A percentile compares a stretch with the other conserved stretches of the same genome.
phyloP scores from a whole-genome alignment of 2,113 vertebrate genomes.

The Malurus melanocephalus region DNA sequence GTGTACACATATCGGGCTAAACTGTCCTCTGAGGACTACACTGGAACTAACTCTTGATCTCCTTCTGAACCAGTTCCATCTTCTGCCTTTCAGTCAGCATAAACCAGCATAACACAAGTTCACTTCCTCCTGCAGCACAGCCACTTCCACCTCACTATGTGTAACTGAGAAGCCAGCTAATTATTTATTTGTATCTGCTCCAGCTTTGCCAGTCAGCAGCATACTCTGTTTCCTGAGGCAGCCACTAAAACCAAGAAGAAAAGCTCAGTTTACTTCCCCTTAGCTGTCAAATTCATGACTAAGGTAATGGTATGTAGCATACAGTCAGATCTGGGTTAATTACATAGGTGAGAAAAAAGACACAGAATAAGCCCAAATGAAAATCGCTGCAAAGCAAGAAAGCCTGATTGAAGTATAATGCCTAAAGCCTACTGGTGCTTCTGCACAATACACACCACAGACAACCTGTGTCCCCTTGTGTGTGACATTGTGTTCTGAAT shows the following conservation, averaged over 20 bases:
- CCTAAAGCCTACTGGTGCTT: background rate
- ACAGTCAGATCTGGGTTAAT: background rate
- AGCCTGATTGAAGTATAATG: background rate
- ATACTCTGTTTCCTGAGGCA: background rate
- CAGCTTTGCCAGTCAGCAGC: background rate
- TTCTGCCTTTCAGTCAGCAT: background rate
- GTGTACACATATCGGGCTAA: background rate
- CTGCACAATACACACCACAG: rapidly evolving
- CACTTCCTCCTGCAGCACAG: background rate
- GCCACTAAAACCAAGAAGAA: background rate
- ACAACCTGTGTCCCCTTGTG: background rate
- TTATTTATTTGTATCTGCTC: background rate
- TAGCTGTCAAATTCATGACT: background rate
- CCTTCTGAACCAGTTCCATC: background rate
- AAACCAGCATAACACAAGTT: background rate
- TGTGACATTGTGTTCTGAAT: background rate
- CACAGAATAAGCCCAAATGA: background rate
- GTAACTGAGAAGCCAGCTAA: background rate
- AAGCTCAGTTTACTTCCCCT: background rate
- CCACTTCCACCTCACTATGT: background rate
- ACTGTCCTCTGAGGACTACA: background rate
- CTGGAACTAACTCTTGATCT: background rate
- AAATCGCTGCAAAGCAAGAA: background rate
- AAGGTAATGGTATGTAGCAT: background rate
- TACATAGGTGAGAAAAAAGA: background rate